Conservation (phyloP, 2,113 vertebrate species). For the Desmodus rotundus region DNA sequence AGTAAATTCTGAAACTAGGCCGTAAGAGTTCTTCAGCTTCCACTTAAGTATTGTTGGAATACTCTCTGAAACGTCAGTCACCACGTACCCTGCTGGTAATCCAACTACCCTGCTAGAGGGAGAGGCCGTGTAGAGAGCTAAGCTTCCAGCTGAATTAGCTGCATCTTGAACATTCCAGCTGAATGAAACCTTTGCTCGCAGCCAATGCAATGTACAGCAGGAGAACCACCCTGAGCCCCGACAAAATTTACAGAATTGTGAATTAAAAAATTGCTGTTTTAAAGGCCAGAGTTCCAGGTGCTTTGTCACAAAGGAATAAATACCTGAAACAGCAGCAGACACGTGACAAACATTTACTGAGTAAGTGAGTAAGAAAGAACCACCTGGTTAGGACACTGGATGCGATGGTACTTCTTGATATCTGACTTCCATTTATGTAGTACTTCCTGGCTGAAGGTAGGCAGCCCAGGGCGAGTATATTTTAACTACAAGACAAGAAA, state of each 20-base stretch:
- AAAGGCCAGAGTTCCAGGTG: not conserved
- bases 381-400: slow-evolving; percentile 96
- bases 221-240: not conserved
- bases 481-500: slow-evolving; percentile 85
- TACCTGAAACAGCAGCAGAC: not conserved
- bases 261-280: not conserved
- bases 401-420: slow-evolving; percentile 92
- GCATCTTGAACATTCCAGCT: not conserved
- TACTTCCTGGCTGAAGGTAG: slow-evolving; percentile 93
- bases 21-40: not conserved
- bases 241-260: not conserved
- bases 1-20: not conserved
- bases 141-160: not conserved
- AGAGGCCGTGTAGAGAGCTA: not conserved
- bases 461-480: slow-evolving; percentile 93
- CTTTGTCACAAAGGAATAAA: not conserved
- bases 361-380: slow-evolving; percentile 38
- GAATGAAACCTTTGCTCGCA: not conserved
- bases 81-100: not conserved
- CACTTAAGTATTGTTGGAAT: not conserved
- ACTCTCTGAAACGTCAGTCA: not conserved
- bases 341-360: slow-evolving; percentile 19
- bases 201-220: not conserved
- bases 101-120: not conserved
- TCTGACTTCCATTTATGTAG: slow-evolving; percentile 95